Evolutionary conservation across 2,888 invertebrate genomes (phyloP).

Genomic region (Cylindroiulus punctatus): DNA sequence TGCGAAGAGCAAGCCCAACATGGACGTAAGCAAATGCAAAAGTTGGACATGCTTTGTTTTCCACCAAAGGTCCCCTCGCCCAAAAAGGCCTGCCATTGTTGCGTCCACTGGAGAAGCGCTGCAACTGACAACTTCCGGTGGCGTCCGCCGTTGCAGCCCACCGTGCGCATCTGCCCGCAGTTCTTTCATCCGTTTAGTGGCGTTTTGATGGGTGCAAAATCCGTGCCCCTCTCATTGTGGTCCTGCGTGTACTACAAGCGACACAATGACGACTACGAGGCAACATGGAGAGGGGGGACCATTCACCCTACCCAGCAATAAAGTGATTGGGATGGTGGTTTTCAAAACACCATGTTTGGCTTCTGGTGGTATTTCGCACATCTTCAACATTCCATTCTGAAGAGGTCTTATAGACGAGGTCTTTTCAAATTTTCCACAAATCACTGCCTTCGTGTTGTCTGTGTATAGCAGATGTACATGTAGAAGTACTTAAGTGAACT

Average conservation of each 20-base stretch:
- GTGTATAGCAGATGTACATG: too few relatives aligned
- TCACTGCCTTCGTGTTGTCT: too few relatives aligned
- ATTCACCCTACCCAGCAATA: background rate
- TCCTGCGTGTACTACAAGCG: background rate
- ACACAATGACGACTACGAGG: background rate
- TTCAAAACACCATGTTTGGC: too few relatives aligned
- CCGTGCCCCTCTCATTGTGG: background rate
- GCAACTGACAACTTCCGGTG: background rate
- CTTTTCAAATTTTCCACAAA: too few relatives aligned
- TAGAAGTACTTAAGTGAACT: too few relatives aligned
- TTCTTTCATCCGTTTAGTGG: background rate
- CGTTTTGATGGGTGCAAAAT: background rate
- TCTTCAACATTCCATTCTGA: too few relatives aligned
- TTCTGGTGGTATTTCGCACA: too few relatives aligned
- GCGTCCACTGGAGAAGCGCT: background rate
- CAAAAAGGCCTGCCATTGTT: background rate
- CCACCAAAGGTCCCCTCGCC: background rate
- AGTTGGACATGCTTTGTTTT: background rate
- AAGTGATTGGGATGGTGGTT: background rate
- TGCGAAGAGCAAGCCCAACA: too few relatives aligned
- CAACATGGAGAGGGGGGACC: background rate
- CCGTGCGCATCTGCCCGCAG: background rate
- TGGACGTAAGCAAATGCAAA: background rate
- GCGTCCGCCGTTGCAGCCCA: background rate
- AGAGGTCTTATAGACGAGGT: too few relatives aligned